Percentiles rank a stretch among this genome's conserved stretches.
These are phyloP conservation scores for Phasia obesa DNA, from an alignment of 2,888 invertebrate species.

Conservation along the genomic window DNA sequence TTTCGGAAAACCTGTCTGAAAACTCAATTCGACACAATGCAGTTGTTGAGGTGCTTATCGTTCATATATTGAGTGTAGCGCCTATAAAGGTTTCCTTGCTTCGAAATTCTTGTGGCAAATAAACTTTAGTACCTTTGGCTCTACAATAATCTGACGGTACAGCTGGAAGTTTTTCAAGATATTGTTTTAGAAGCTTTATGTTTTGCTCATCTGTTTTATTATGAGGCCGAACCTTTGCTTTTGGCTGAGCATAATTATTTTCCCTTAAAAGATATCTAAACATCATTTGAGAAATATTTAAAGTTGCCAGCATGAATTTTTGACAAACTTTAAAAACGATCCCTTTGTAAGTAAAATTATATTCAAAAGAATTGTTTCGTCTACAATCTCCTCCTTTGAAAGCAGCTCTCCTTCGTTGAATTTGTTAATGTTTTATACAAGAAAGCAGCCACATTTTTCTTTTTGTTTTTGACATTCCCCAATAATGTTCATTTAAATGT, in stretches of 20 bases:
- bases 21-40: slow-evolving; percentile 45
- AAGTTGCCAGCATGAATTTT: slow-evolving; percentile 46
- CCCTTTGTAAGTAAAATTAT: slow-evolving; percentile 40
- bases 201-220: slow-evolving; percentile 34
- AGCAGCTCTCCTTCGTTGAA: slow-evolving; percentile 42
- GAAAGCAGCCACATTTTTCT: slow-evolving; percentile 42
- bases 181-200: slow-evolving; percentile 36
- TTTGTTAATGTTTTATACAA: slow-evolving; percentile 49
- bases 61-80: slow-evolving; percentile 41
- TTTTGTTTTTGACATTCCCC: slow-evolving; percentile 47
- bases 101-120: no score
- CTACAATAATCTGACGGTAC: no score
- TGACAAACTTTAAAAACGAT: slow-evolving; percentile 52
- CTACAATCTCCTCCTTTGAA: slow-evolving; percentile 25
- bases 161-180: slow-evolving; percentile 42
- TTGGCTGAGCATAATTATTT: slow-evolving; percentile 46
- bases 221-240: slow-evolving; percentile 27
- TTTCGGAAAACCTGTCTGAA: slow-evolving; percentile 26
- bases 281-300: no score
- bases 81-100: slow-evolving; percentile 41
- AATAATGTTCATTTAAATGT: slow-evolving; percentile 48
- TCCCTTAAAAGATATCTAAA: slow-evolving; percentile 36
- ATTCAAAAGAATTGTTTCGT: slow-evolving; percentile 25
- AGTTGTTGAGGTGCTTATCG: slow-evolving; percentile 46
- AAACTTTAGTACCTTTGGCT: no score